Base-by-base conservation (phyloP, 2,797 vertebrate species). In the Mallotus villosus region DNA sequence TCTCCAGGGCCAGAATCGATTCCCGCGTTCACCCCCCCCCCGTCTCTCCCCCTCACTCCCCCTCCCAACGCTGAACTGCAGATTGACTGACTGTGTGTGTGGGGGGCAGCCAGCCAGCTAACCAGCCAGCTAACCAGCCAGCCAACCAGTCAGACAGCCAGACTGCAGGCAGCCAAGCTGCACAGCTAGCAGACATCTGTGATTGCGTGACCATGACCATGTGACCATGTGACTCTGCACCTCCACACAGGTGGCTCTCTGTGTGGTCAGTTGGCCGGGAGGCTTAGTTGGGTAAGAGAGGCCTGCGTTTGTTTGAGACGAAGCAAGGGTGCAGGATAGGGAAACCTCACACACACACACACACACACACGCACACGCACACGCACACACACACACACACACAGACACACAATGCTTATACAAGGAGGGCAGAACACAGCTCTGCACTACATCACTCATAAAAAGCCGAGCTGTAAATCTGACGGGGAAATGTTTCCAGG, bases 391-490 rank as follows among this genome's bases (percentile, higher is more conserved):
- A 53, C 11, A 14, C 3, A 19, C 14, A 53, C 11, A 11, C 51
- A 16, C 51, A 9, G 7, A 53, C 67, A 72, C 66, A 75, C 70
- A 79, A 77, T 60, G 74, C 74, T 71, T n/a, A 7, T 7, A n/a
- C 19, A 57, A 57, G 55, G n/a, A 57, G 46, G 55, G 14, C 58
- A 76, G 65, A 77, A 77, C 61, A 49, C 7, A 49, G 14, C 72
- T 63, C 76, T 67, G 63, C 74, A 69, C 79, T 80, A 72, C 75
- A 81, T 67, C 71, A 68, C 74, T 80, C 71, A 76, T 81, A 81
- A 81, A 84, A 76, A 22, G 74, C 29, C 77, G 53, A 53, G 73
- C 73, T 57, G 76, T 78, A 84, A 78, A 79, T 81, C 74, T 80
- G 76, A 80, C 72, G 74, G 74, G 76, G 73, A 76, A 75, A 77